Evolutionary conservation across 2,113 vertebrate species (phyloP).

Genomic region (Agapornis roseicollis): DNA sequence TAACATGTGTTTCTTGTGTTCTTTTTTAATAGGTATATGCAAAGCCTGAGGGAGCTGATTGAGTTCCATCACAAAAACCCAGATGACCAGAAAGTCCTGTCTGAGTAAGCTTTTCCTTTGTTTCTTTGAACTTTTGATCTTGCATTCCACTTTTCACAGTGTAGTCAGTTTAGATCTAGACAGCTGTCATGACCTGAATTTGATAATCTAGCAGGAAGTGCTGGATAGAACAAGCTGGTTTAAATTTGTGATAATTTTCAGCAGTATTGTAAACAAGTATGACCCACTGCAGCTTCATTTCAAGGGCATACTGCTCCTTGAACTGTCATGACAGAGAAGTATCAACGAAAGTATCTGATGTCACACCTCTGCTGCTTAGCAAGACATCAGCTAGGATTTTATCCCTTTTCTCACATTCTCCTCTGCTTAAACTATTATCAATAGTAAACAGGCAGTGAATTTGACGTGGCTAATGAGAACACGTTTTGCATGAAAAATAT

Average conservation of each 20-base stretch:
- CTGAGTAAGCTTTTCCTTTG: constrained; percentile 78
- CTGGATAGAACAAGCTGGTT: not conserved
- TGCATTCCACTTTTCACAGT: not conserved
- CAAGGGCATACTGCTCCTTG: not conserved
- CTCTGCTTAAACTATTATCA: not conserved
- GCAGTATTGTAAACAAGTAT: not conserved
- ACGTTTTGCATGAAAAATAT: not conserved
- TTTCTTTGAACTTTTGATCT: constrained; percentile 70
- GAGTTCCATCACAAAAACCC: constrained; percentile 90
- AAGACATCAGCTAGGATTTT: not conserved
- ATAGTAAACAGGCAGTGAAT: not conserved
- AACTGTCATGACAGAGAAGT: not conserved
- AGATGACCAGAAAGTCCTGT: constrained; percentile 85
- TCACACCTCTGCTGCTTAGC: not conserved
- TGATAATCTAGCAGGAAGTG: not conserved
- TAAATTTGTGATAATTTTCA: not conserved
- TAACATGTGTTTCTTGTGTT: not conserved
- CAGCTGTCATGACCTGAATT: not conserved
- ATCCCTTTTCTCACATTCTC: not conserved
- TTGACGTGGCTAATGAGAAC: not conserved
- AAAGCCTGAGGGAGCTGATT: constrained; percentile 90
- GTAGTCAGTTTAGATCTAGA: not conserved
- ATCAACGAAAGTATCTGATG: not conserved
- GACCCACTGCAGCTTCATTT: not conserved
- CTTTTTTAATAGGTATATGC: constrained; percentile 75